Evolutionary conservation across 2,888 invertebrate species (phyloP), one percentile per base, ranked within the genome.

Genomic region (Leucophenga maculata): DNA sequence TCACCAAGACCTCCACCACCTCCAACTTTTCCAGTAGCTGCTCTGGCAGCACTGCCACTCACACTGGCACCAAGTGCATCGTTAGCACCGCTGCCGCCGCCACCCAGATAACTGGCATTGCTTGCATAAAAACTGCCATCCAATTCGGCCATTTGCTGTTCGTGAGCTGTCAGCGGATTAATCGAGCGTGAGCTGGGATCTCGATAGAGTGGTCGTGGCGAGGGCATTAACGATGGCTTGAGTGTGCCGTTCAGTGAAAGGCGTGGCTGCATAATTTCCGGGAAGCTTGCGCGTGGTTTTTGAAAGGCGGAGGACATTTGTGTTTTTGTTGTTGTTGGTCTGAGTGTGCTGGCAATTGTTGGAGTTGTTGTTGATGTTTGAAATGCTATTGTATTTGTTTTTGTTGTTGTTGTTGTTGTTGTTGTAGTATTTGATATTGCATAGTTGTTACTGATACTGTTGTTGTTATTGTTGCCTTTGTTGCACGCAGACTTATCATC

Each of bases 261-360:
- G 54, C 88, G 86, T 18, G 88, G 88, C 75, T 88, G 88, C 82
- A 87, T 85, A 75, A 86, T 86, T 71, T 87, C 85, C 70, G 86
- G 83, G 70, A 81, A 86, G 76, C 85, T 87, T 71, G 83, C 84
- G 69, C 85, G 83, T 67, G 87, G 85, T 70, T 77, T 80, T 71
- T 77, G 78, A 9, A 65, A 11, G 18, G 65, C 67, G 26, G 70
- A 59, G 26, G 70, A 59, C 74, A 73, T 70, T 71, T 73, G 72
- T 39, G 64, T 46, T 57, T 31, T 70, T 67, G 69, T 68, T 65
- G 69, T 52, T 75, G 69, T 71, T 71, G 68, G 48, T 69, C 8
- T 66, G 67, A 46, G 46, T 69, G 68, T 31, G 67, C 67, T 48
- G 74, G 65, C 67, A 72, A 62, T 44, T 65, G 55, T 44, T 16